phyloP scores from a whole-genome alignment of 2,113 vertebrate species.

The Aldabrachelys gigantea region DNA sequence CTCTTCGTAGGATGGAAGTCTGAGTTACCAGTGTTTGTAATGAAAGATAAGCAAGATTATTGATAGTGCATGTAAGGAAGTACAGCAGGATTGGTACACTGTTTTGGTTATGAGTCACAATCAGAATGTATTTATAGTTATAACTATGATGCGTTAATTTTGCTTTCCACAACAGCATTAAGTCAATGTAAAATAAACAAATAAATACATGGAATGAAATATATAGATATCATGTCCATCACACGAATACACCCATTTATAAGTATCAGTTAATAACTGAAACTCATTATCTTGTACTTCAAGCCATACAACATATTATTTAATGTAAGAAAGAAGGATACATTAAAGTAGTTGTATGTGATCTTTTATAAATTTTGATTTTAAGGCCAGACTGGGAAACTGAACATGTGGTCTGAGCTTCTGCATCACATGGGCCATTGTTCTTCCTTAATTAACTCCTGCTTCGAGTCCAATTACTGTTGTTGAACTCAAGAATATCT shows the following conservation, averaged over 20 bases:
- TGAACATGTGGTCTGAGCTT: background rate
- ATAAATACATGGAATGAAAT: background rate
- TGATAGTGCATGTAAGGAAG: background rate
- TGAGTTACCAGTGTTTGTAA: background rate
- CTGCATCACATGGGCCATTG: background rate
- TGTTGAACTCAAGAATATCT: background rate
- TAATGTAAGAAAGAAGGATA: background rate
- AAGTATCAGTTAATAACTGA: background rate
- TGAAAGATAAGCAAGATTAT: background rate
- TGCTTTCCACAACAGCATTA: accelerated
- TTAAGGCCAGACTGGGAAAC: background rate
- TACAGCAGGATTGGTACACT: background rate
- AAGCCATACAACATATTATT: background rate
- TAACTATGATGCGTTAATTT: background rate
- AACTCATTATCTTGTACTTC: background rate
- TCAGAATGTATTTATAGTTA: background rate
- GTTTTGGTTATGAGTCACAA: background rate
- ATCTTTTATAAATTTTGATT: background rate
- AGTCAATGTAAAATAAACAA: background rate
- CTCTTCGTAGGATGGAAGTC: background rate
- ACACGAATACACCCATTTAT: background rate
- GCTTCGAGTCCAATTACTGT: background rate
- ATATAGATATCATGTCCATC: background rate
- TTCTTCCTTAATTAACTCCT: background rate
- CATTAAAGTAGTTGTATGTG: accelerated